Conservation (phyloP, 2,888 invertebrate species). For the Andrena flavipes region DNA sequence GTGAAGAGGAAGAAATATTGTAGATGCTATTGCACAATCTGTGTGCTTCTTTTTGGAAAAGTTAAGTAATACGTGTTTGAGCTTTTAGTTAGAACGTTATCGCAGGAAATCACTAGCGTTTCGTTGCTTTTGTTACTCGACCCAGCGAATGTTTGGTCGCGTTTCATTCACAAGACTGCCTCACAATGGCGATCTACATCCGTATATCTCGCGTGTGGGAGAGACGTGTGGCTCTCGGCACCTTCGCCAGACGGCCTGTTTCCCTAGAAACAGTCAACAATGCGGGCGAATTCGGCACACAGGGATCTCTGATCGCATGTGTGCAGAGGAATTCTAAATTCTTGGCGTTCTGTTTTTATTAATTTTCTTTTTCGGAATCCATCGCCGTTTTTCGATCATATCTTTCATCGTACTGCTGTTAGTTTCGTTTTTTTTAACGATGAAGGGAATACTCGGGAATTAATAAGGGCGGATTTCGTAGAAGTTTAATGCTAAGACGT, state of each 20-base stretch:
- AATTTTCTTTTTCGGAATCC: not conserved
- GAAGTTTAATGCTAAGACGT: not conserved
- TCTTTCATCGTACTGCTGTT: not conserved
- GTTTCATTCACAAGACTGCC: slow-evolving; percentile 24
- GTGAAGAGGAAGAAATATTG: not conserved
- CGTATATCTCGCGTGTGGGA: slow-evolving; percentile 85
- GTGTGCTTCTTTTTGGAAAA: not conserved
- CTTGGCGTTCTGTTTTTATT: not conserved
- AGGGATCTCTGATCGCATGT: slow-evolving; percentile 9
- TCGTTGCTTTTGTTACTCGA: not conserved
- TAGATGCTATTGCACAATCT: not conserved
- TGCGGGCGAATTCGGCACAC: slow-evolving; percentile 69
- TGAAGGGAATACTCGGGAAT: not conserved
- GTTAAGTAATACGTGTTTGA: not conserved
- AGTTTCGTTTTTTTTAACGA: not conserved
- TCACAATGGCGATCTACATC: slow-evolving; percentile 62
- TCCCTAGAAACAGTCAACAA: slow-evolving; percentile 83
- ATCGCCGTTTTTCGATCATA: not conserved
- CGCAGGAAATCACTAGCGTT: not conserved
- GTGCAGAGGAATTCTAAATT: slow-evolving; percentile 4
- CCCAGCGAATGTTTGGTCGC: not conserved
- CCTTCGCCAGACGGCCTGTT: slow-evolving; percentile 77
- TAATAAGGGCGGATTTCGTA: not conserved
- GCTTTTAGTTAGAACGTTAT: not conserved
- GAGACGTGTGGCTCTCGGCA: slow-evolving; percentile 83